Conservation (phyloP, 2,113 vertebrate species). For the Corythornis vintsioides region DNA sequence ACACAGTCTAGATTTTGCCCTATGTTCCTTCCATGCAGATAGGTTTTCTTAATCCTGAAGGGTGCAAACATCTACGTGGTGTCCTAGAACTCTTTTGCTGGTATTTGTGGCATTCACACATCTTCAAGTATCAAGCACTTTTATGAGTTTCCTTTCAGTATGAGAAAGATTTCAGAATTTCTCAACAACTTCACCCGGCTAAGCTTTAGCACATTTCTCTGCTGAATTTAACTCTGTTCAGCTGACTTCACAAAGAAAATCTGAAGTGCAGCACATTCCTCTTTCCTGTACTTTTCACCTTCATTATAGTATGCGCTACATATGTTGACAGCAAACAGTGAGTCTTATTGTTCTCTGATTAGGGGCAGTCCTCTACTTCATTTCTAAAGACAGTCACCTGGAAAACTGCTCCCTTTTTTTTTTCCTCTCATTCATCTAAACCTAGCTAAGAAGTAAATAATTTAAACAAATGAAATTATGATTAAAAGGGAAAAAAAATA, state of each 20-base stretch:
- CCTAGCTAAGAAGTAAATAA: neutral
- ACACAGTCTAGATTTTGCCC: neutral
- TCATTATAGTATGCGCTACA: neutral
- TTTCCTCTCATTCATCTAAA: neutral
- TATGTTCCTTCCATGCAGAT: no score
- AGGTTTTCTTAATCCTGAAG: no score
- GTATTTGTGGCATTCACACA: no score
- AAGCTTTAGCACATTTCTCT: neutral
- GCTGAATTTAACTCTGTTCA: neutral
- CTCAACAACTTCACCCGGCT: neutral
- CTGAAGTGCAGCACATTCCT: neutral
- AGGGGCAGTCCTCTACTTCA: neutral
- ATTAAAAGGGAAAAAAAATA: no score
- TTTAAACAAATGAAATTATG: neutral
- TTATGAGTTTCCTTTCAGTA: neutral
- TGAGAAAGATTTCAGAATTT: neutral
- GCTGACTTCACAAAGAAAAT: neutral
- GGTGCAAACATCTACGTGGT: no score
- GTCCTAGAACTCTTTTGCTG: no score
- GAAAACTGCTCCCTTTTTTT: neutral
- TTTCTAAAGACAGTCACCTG: neutral
- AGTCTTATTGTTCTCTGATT: neutral
- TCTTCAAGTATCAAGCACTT: no score
- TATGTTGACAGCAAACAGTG: neutral
- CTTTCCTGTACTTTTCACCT: neutral